Base-by-base conservation (phyloP, 1,140 invertebrate genomes). In the Choristoneura fumiferana region DNA sequence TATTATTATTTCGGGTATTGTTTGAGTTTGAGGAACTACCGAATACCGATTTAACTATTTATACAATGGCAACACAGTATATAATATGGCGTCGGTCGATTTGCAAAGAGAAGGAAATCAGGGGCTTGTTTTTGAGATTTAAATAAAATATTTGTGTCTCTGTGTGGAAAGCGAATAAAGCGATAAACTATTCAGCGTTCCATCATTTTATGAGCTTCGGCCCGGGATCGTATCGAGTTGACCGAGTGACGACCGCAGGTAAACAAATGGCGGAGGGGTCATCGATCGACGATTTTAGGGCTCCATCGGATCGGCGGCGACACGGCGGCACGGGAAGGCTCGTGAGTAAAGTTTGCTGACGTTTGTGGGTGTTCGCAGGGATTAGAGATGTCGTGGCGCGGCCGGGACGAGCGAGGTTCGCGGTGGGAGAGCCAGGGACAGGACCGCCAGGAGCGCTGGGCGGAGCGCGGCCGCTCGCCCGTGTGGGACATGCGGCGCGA, bases 361-460 rank as follows among this genome's bases (percentile, higher is more conserved):
- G 67, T 68, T 49, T 69, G 68, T 57, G 72, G 80, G 78, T 87
- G 78, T 88, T 88, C 81, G 63, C 84, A 88, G 84, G 81, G 69
- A 54, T 56, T 64, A 67, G 64, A 69, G 63, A 88, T 88, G 85
- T 88, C 83, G 69, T 84, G 85, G 83, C 75, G 84, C 22, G 73
- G 73, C 38, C 70, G 83, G 15, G 80, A 85, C 49, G 85, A 86
- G 40, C 74, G 55, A 1, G 33, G 53, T 13, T 71, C 77, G 36
- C 67, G 84, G n/a, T 83, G 78, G 80, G 73, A 49, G 43, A 49
- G 65, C 56, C 73, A 78, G 56, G 61, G 65, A 55, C 73, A 78
- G 55, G 61, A 67, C 38, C 62, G 35, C 3, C 52, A 45, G 18
- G 40, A 33, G 34, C 65, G 71, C 29, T 75, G 72, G 69, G 66